Conservation (phyloP, 2,797 vertebrate species). For the Poeciliopsis paucimaculata region DNA sequence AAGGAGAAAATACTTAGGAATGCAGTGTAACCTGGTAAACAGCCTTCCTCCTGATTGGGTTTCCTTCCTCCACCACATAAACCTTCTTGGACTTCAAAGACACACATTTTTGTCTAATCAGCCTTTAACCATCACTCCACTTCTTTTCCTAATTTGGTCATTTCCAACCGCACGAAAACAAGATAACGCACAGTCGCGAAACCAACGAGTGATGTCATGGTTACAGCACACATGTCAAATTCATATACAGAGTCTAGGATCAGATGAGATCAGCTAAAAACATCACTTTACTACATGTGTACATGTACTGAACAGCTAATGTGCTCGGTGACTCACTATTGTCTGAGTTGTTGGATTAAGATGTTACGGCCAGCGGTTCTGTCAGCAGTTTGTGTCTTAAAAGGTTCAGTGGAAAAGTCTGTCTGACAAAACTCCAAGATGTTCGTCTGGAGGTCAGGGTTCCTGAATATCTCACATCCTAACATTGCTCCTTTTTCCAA, state of each 20-base stretch:
- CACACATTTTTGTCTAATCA: not conserved
- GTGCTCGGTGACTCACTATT: not conserved
- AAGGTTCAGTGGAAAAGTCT: not conserved
- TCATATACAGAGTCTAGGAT: not conserved
- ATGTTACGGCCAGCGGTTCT: not conserved
- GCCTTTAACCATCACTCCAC: not conserved
- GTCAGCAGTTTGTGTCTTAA: not conserved
- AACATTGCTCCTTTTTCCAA: not conserved
- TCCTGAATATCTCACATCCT: not conserved
- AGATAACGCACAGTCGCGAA: not conserved
- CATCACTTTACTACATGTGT: not conserved
- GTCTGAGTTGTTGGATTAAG: not conserved
- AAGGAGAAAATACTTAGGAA: not conserved
- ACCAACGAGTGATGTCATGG: not conserved
- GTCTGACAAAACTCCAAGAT: not conserved
- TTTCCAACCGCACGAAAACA: not conserved
- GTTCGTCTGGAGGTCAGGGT: not conserved
- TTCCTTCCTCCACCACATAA: not conserved
- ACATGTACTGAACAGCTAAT: not conserved
- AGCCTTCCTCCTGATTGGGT: not conserved
- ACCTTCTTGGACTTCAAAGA: not conserved
- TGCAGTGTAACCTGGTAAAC: not conserved
- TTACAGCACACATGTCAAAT: not conserved
- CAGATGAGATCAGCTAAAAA: not conserved
- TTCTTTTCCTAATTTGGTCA: constrained; percentile 8